Evolutionary conservation across 2,113 vertebrate species (phyloP), one percentile per base, ranked within the genome.

Genomic region (Entomyzon cyanotis): DNA sequence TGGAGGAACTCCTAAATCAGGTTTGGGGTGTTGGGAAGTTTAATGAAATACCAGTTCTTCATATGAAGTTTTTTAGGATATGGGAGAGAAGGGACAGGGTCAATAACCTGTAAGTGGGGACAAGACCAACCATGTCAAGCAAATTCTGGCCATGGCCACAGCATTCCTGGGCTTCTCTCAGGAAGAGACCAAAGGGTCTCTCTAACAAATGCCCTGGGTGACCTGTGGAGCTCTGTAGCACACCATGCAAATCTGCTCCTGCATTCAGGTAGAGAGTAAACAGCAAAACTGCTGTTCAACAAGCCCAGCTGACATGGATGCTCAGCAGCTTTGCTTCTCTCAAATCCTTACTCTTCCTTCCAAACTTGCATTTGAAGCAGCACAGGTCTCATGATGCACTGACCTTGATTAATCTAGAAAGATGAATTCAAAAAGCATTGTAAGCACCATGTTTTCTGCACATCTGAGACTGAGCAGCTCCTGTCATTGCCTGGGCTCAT

Each of bases 291-390:
- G 15, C 17, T 30, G 18, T 16, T 49, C 9, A 3, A 7, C 22
- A 76, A 6, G 9, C 5, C 20, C 44, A n/a, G 12, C 25, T 4
- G 5, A 23, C 22, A 65, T 0, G 0, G 31, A 35, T 44, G 35
- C 15, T 65, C 42, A 42, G 52, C 25, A 42, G 13, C 31, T 49
- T 67, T 42, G 11, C 12, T 84, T 50, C 60, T 71, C 30, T 84
- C 52, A 64, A 33, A 37, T 23, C 10, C 28, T 67, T 67, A 44
- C 16, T 41, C 65, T n/a, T 17, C 42, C 64, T 79, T 75, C 62
- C 60, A 84, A 70, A 64, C 23, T 8, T 6, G 8, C 15, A 28
- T 21, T 67, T 75, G 35, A 59, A 75, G 16, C 21, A 52, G 16
- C 23, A 22, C 30, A 63, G 18, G 5, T 33, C 15, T 67, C 16